Percentiles rank a stretch among this genome's conserved stretches.
These are phyloP conservation scores for Bombylius discolor DNA, from an alignment of 2,888 invertebrate species.

Conservation along the genomic window DNA sequence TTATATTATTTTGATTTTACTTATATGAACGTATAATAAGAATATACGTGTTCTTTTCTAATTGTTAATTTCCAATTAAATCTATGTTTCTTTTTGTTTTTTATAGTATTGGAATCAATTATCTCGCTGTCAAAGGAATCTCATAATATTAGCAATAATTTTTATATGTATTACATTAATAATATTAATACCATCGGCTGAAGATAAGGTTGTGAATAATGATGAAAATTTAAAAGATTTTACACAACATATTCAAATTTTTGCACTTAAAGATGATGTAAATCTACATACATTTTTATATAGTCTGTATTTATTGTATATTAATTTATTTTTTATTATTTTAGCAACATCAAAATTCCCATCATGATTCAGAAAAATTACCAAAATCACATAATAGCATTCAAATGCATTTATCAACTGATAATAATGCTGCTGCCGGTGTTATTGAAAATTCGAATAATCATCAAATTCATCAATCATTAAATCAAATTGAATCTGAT, in stretches of 20 bases:
- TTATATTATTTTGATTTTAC: too few relatives aligned
- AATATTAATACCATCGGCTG: slow-evolving; percentile 45
- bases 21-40: not conserved
- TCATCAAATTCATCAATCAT: not conserved
- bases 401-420: too few relatives aligned
- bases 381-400: too few relatives aligned
- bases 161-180: slow-evolving; percentile 46
- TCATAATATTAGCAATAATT: slow-evolving; percentile 50
- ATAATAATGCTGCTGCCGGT: too few relatives aligned
- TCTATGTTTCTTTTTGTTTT: not conserved
- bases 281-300: slow-evolving; percentile 3
- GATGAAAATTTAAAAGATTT: slow-evolving; percentile 16
- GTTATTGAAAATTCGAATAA: too few relatives aligned
- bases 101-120: slow-evolving; percentile 75
- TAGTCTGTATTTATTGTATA: too few relatives aligned
- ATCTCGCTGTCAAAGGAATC: slow-evolving; percentile 67
- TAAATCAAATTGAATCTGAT: too few relatives aligned
- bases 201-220: slow-evolving; percentile 6
- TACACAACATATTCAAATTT: slow-evolving; percentile 17
- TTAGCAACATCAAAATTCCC: too few relatives aligned
- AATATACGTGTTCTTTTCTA: not conserved
- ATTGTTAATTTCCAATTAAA: too few relatives aligned
- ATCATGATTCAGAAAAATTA: too few relatives aligned
- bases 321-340: too few relatives aligned
- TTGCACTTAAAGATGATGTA: slow-evolving; percentile 18